These are phyloP conservation scores for Eristalinus sepulchralis DNA, from an alignment of 2,888 invertebrate species.

Conservation along the genomic window DNA sequence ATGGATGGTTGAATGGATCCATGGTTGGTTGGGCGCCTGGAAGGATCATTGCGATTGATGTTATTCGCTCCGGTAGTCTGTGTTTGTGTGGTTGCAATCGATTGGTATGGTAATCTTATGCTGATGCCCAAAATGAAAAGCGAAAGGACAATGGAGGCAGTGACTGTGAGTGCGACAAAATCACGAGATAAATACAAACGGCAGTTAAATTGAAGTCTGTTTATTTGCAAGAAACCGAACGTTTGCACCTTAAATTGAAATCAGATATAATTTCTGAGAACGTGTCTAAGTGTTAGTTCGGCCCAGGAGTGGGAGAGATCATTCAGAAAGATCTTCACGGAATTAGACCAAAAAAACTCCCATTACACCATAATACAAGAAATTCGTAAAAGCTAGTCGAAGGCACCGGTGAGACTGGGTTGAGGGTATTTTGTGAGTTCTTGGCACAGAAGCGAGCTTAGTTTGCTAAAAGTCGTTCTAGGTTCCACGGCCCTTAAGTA, in stretches of 20 bases:
- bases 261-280: too few species aligned
- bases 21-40: constrained; percentile 53
- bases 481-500: too few species aligned
- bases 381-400: too few species aligned
- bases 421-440: too few species aligned
- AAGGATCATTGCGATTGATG: constrained; percentile 61
- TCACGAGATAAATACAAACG: constrained; percentile 51
- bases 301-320: too few species aligned
- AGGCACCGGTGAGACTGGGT: too few species aligned
- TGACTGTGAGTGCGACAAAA: constrained; percentile 29
- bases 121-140: constrained; percentile 42
- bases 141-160: constrained; percentile 53
- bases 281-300: too few species aligned
- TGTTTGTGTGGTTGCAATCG: constrained; percentile 30
- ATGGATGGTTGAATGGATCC: constrained; percentile 60
- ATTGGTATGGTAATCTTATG: constrained; percentile 65
- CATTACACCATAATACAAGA: too few species aligned
- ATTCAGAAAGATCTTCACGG: too few species aligned
- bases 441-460: too few species aligned
- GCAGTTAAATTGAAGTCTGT: constrained; percentile 60
- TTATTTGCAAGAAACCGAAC: constrained; percentile 44
- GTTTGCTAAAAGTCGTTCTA: too few species aligned
- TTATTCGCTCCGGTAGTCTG: constrained; percentile 13
- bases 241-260: neutral
- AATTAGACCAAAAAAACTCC: too few species aligned